A percentile compares a stretch with the other conserved stretches of the same genome.
Evolutionary conservation across 2,113 vertebrate genomes (phyloP).

Genomic region (Dasyprocta punctata): DNA sequence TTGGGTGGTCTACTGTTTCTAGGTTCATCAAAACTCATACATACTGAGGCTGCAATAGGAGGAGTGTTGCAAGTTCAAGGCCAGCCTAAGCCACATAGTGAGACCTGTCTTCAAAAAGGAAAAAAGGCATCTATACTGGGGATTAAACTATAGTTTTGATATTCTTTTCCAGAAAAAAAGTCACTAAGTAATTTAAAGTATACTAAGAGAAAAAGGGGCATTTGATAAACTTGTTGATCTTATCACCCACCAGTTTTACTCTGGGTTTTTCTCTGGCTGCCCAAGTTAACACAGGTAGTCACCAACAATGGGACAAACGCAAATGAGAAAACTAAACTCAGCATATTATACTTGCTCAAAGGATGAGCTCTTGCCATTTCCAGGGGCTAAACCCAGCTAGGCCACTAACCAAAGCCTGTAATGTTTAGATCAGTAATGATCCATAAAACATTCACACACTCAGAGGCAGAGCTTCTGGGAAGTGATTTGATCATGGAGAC

Average conservation of each 20-base stretch:
- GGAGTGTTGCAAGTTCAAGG: no score
- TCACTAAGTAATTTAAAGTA: not conserved
- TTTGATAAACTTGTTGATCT: not conserved
- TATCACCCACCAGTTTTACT: not conserved
- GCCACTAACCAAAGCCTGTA: not conserved
- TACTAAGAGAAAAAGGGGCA: not conserved
- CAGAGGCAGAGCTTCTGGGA: not conserved
- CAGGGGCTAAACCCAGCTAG: not conserved
- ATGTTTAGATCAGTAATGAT: not conserved
- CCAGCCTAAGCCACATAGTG: no score
- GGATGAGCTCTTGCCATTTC: not conserved
- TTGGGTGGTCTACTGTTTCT: not conserved
- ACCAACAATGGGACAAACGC: not conserved
- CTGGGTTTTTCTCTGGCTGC: not conserved
- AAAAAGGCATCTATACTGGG: not conserved
- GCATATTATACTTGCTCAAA: not conserved
- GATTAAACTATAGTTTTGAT: not conserved
- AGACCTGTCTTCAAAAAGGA: no score
- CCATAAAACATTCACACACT: not conserved
- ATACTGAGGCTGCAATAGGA: no score
- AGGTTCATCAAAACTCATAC: not conserved
- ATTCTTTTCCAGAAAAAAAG: conserved; percentile 2
- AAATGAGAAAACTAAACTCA: not conserved
- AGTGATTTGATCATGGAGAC: not conserved
- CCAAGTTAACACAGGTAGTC: not conserved